Percentiles rank a stretch among this genome's conserved stretches.
phyloP scores from a whole-genome alignment of 2,797 vertebrate genomes.

The Clarias platycephalus region DNA sequence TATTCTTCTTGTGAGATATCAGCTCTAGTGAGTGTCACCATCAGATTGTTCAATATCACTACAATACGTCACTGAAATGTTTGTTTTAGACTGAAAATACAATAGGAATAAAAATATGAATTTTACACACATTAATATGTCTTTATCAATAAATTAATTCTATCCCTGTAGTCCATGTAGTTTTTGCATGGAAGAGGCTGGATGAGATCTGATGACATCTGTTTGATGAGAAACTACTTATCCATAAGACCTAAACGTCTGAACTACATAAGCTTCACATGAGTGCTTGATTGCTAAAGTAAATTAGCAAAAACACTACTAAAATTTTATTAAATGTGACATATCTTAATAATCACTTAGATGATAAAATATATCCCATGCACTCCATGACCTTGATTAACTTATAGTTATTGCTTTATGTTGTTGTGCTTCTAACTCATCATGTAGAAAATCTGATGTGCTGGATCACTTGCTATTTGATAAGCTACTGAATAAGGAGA shows the following conservation, averaged over 20 bases:
- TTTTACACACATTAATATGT: not conserved
- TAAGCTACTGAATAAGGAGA: not conserved
- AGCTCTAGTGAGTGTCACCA: not conserved
- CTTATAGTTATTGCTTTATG: not conserved
- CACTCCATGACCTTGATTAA: not conserved
- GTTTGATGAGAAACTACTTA: not conserved
- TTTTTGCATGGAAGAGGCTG: not conserved
- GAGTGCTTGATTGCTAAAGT: not conserved
- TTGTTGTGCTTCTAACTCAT: not conserved
- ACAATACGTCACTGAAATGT: not conserved
- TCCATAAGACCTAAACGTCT: not conserved
- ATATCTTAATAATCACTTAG: not conserved
- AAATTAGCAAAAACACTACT: not conserved
- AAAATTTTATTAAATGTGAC: not conserved
- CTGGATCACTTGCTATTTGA: not conserved
- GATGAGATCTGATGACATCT: not conserved
- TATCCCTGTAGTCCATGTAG: not conserved
- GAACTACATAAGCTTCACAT: not conserved
- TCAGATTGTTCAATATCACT: not conserved
- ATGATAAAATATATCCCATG: not conserved
- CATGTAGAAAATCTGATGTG: not conserved
- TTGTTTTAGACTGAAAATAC: not conserved
- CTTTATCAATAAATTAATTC: not conserved
- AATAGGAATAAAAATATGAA: not conserved
- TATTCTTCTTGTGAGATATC: not conserved